Conservation (phyloP, 1,140 invertebrate species). For the Phymastichus coffea region DNA sequence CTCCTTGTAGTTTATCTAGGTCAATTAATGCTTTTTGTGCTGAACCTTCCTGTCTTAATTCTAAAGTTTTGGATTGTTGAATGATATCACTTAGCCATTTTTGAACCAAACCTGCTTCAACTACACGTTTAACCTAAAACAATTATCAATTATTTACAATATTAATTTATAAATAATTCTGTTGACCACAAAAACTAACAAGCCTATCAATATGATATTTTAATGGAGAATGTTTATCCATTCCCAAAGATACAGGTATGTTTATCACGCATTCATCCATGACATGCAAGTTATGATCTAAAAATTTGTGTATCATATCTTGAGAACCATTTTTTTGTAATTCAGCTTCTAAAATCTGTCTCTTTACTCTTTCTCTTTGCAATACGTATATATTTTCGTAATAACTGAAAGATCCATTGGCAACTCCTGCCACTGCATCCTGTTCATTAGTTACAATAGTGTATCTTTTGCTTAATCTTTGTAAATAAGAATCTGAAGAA, state of each 20-base stretch:
- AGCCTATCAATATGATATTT: slow-evolving; percentile 69
- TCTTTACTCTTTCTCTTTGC: slow-evolving; percentile 62
- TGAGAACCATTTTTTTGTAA: slow-evolving; percentile 33
- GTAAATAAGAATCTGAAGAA: slow-evolving; percentile 64
- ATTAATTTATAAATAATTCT: not conserved
- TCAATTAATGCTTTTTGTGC: slow-evolving; percentile 71
- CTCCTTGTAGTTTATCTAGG: slow-evolving; percentile 74
- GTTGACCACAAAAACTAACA: slow-evolving; percentile 34
- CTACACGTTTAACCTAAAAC: slow-evolving; percentile 60
- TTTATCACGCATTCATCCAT: slow-evolving; percentile 78
- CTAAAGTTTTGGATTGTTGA: slow-evolving; percentile 55
- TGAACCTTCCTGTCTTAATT: slow-evolving; percentile 53
- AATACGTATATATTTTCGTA: slow-evolving; percentile 79
- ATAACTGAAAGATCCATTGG: slow-evolving; percentile 70
- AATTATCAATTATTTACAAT: not conserved
- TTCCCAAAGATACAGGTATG: slow-evolving; percentile 76
- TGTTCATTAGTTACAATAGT: slow-evolving; percentile 61
- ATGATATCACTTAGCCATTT: slow-evolving; percentile 80
- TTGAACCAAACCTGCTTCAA: slow-evolving; percentile 73
- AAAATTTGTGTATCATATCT: slow-evolving; percentile 20
- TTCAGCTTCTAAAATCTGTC: slow-evolving; percentile 53
- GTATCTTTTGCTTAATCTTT: slow-evolving; percentile 68
- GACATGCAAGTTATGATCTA: slow-evolving; percentile 68
- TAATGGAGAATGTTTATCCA: slow-evolving; percentile 79
- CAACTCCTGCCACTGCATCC: slow-evolving; percentile 63